Base-by-base conservation (phyloP, 2,113 vertebrate species). In the Bothrops jararaca region DNA sequence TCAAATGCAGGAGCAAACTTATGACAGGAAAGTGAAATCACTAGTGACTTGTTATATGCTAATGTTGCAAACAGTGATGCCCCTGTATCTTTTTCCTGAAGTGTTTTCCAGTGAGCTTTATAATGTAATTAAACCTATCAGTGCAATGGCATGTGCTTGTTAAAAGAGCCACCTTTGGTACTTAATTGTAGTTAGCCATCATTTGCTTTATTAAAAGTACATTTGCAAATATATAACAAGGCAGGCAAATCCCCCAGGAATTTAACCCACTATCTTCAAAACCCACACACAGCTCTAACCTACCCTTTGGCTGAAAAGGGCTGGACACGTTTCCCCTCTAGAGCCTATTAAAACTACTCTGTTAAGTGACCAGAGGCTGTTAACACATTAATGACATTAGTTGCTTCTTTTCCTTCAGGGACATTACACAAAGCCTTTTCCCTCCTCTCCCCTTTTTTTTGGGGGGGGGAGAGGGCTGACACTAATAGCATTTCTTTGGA, bases 361-460 rank as follows among this genome's bases (percentile, higher is more conserved):
- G 57, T 93, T 93, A 91, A 93, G 89, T 93, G 89, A 93, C 89
- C 92, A 93, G 92, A 91, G 89, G 92, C 92, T 93, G 92, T 93
- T 93, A 93, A 91, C 42, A 52, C 85, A 93, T 90, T 90, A 93
- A 90, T 93, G 89, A 88, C 92, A 93, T 93, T 93, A 93, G 89
- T 90, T 74, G 89, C 85, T 91, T 54, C 85, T 93, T 90, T 90
- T 87, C n/a, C 89, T 93, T 87, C 54, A 34, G 89, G 89, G 92
- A 90, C 53, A 60, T 92, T 89, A 50, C 88, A 60, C 92, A 92
- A 92, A 92, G 64, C 80, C 34, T 80, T 80, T 80, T 56, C 39
- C 42, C 69, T 34, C 29, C 29, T 29, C 8, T 11, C 22, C 29
- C 22, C 53, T 50, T n/a, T 58, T 64, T 69, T n/a, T 29, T 3